Evolutionary conservation across 1,140 invertebrate genomes (phyloP).

Genomic region (Drosophila chauvacae): DNA sequence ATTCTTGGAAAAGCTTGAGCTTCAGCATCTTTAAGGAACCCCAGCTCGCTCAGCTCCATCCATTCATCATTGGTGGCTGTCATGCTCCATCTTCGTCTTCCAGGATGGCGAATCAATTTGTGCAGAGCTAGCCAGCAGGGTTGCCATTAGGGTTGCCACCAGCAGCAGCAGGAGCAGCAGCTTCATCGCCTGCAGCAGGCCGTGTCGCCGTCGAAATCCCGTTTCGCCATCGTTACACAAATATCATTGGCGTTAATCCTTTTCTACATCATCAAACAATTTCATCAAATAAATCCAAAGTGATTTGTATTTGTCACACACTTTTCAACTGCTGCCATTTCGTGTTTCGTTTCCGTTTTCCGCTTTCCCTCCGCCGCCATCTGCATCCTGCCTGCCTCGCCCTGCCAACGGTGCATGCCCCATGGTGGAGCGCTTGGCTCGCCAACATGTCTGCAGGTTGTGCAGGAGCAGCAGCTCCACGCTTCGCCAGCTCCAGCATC

Average conservation of each 20-base stretch:
- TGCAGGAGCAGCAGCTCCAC: constrained; percentile 14
- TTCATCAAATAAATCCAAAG: constrained; percentile 80
- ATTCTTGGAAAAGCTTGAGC: background rate
- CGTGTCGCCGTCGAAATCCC: background rate
- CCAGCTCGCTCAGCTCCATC: background rate
- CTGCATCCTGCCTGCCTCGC: constrained; percentile 9
- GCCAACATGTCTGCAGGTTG: constrained; percentile 61
- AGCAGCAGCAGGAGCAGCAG: background rate
- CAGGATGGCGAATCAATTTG: constrained; percentile 62
- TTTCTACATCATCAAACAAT: constrained; percentile 81
- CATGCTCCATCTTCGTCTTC: constrained; percentile 60
- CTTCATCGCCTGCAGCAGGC: constrained; percentile 7
- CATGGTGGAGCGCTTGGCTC: constrained; percentile 14
- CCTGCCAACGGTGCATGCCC: constrained; percentile 32
- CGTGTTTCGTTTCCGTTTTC: constrained; percentile 22
- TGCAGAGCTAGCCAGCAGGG: constrained; percentile 5
- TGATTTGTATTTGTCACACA: constrained; percentile 82
- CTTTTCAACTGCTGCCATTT: constrained; percentile 63
- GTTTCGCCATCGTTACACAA: constrained; percentile 52
- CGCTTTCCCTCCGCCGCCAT: constrained; percentile 7
- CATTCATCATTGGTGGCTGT: constrained; percentile 66
- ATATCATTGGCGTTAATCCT: constrained; percentile 79
- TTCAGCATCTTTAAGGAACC: background rate
- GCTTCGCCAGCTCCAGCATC: constrained; percentile 5
- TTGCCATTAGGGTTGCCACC: constrained; percentile 4